These are phyloP conservation scores for Ctenicera cuprea DNA, from an alignment of 2,888 invertebrate species.

Conservation along the genomic window DNA sequence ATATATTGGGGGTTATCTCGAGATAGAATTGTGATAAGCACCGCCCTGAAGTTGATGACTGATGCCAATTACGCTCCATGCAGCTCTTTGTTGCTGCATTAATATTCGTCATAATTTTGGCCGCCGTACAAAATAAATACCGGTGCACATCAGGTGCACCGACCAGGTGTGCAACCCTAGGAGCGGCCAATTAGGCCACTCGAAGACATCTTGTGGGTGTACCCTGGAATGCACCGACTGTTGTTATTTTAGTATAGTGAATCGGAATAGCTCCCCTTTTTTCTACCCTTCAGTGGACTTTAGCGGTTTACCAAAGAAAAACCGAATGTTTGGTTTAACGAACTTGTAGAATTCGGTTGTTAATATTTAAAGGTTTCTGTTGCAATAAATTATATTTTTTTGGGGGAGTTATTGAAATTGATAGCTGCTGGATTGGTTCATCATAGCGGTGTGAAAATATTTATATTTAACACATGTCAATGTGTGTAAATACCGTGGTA, in stretches of 20 bases:
- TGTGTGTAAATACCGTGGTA: no score
- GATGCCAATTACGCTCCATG: slow-evolving; percentile 42
- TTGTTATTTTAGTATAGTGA: slow-evolving; percentile 3
- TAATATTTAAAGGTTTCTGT: no score
- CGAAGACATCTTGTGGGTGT: slow-evolving; percentile 49
- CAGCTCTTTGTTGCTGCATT: slow-evolving; percentile 52
- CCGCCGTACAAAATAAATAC: slow-evolving; percentile 59
- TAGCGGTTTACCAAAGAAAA: not conserved
- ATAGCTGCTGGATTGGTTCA: no score
- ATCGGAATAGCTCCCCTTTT: not conserved
- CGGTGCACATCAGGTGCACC: slow-evolving; percentile 59
- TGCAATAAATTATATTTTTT: no score
- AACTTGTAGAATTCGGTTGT: no score
- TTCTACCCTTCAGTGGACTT: not conserved
- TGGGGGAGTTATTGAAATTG: no score
- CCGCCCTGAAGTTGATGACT: slow-evolving; percentile 40
- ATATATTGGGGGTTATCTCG: slow-evolving; percentile 15
- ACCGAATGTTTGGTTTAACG: not conserved
- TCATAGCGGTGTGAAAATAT: no score
- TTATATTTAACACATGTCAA: no score
- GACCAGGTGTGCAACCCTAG: slow-evolving; percentile 44
- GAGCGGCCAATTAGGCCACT: slow-evolving; percentile 53
- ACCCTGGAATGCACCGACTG: slow-evolving; percentile 40
- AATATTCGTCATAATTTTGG: slow-evolving; percentile 62
- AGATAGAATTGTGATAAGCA: slow-evolving; percentile 40